A percentile compares a stretch with the other conserved stretches of the same genome.
Evolutionary conservation across 2,797 vertebrate genomes (phyloP).

Genomic region (Buphagus erythrorhynchus): DNA sequence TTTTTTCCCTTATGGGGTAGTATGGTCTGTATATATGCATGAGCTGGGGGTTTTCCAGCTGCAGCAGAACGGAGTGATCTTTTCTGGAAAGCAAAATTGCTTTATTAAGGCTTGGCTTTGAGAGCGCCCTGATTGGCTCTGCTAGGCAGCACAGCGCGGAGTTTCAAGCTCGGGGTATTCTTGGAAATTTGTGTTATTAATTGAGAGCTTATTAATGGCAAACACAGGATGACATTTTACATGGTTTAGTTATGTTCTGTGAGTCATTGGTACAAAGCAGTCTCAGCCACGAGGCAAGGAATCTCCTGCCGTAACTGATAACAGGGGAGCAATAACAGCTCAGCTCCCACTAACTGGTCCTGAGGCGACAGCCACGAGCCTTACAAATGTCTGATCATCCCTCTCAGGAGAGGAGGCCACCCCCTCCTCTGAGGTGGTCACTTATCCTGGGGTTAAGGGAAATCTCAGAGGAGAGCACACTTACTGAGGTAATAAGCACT

Average conservation of each 20-base stretch:
- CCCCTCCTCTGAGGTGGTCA: not conserved
- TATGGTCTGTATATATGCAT: not conserved
- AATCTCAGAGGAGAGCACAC: not conserved
- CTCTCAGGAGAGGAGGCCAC: not conserved
- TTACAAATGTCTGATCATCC: not conserved
- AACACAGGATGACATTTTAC: constrained; percentile 90
- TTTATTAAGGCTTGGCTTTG: constrained; percentile 73
- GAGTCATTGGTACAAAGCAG: constrained; percentile 83
- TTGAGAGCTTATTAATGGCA: constrained; percentile 88
- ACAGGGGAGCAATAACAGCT: constrained; percentile 31
- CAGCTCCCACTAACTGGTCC: not conserved
- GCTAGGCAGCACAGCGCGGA: constrained; percentile 62
- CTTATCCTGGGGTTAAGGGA: not conserved
- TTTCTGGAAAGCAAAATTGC: constrained; percentile 16
- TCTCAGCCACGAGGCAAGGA: constrained; percentile 71
- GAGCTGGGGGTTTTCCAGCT: not conserved
- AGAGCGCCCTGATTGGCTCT: constrained; percentile 79
- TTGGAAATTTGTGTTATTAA: constrained; percentile 85
- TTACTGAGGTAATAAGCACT: not conserved
- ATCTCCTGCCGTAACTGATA: constrained; percentile 42
- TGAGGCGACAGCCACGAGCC: not conserved
- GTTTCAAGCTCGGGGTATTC: constrained; percentile 76
- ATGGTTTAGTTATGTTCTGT: constrained; percentile 89
- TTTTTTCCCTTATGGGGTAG: not conserved
- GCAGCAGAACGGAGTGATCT: not conserved